phyloP scores from a whole-genome alignment of 1,140 invertebrate species.

The Trichoplusia ni region DNA sequence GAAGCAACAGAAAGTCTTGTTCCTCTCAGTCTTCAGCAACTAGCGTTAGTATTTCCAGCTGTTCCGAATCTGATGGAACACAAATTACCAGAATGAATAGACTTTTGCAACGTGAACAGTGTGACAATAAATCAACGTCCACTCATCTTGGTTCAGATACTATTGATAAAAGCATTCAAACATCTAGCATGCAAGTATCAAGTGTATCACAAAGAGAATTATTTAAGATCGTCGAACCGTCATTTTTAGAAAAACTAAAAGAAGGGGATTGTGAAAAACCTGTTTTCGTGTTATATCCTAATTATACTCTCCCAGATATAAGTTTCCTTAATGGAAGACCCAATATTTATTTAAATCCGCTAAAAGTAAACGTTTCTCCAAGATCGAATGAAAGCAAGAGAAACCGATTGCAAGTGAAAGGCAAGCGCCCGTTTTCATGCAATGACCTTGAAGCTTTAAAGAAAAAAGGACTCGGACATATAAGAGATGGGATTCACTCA shows the following conservation, averaged over 20 bases:
- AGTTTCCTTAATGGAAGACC: constrained; percentile 87
- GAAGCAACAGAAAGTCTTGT: constrained; percentile 71
- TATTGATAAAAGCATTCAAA: constrained; percentile 89
- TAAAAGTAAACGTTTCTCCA: constrained; percentile 72
- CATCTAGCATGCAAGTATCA: constrained; percentile 76
- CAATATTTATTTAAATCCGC: constrained; percentile 83
- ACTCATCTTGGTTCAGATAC: constrained; percentile 83
- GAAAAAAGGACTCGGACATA: constrained; percentile 90
- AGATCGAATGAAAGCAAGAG: constrained; percentile 68
- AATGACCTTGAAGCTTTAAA: constrained; percentile 91
- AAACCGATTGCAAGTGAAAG: constrained; percentile 67
- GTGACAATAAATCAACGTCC: constrained; percentile 77
- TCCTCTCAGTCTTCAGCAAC: constrained; percentile 77
- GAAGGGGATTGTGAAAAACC: constrained; percentile 85
- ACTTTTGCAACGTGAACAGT: constrained; percentile 63
- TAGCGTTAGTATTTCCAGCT: constrained; percentile 80
- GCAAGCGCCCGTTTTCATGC: constrained; percentile 89
- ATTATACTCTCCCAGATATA: constrained; percentile 94
- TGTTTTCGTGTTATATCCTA: constrained; percentile 95
- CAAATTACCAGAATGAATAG: constrained; percentile 78
- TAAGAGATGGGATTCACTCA: constrained; percentile 96
- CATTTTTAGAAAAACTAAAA: constrained; percentile 85
- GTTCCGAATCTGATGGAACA: constrained; percentile 80
- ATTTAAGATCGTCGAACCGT: constrained; percentile 84
- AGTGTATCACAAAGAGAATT: constrained; percentile 67